phyloP scores from a whole-genome alignment of 2,113 vertebrate genomes.

The Capreolus pygargus region DNA sequence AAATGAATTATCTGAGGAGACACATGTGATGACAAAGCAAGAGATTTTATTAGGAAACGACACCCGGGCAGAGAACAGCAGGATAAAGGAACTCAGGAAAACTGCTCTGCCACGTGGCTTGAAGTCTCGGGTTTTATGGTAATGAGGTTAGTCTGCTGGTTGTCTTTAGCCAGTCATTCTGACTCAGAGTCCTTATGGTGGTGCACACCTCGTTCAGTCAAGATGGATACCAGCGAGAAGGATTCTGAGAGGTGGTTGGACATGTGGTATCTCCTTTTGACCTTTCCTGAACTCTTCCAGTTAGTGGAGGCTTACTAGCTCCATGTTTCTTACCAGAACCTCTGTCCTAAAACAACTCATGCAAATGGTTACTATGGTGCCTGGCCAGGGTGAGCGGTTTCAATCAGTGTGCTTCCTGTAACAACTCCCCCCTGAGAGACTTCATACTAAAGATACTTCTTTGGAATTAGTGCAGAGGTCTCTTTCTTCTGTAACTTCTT shows the following conservation, averaged over 20 bases:
- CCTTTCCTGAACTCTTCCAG: background rate
- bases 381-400: background rate
- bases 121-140: background rate
- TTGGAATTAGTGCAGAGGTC: background rate
- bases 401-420: background rate
- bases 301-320: background rate
- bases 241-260: background rate
- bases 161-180: background rate
- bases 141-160: fast-evolving
- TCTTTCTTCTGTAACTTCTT: background rate
- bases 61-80: background rate
- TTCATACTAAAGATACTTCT: background rate
- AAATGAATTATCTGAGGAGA: background rate
- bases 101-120: background rate
- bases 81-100: background rate
- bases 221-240: background rate
- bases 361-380: background rate
- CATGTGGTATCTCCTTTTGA: background rate
- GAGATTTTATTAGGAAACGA: background rate
- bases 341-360: background rate
- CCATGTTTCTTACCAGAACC: background rate
- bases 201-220: background rate
- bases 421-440: background rate
- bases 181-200: background rate
- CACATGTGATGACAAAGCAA: background rate